phyloP scores from a whole-genome alignment of 92 coral and sea anemone species.

The Siderastrea siderea region DNA sequence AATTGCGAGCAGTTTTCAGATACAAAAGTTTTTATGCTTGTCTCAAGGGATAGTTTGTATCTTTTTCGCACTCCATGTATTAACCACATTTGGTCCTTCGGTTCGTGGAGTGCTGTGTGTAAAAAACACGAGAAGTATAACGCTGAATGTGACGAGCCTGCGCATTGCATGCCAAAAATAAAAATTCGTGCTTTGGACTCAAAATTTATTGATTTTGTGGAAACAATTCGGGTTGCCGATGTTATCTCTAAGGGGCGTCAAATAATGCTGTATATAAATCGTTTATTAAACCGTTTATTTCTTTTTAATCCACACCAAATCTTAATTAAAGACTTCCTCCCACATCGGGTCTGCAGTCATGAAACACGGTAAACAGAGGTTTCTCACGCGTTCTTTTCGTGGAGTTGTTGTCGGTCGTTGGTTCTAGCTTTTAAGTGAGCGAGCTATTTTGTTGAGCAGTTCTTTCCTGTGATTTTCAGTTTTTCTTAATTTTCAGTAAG shows the following conservation, averaged over 20 bases:
- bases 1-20: constrained; percentile 4
- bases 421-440: too few species aligned
- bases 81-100: neutral
- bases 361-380: too few species aligned
- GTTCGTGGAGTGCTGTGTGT: neutral
- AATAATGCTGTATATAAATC: neutral
- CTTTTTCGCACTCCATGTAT: neutral
- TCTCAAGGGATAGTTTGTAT: neutral
- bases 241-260: constrained; percentile 6
- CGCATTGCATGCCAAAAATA: neutral
- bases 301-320: constrained; percentile 16
- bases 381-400: too few species aligned
- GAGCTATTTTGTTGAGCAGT: too few species aligned
- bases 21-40: neutral
- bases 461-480: too few species aligned
- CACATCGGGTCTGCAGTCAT: neutral
- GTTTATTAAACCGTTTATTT: constrained; percentile 18
- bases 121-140: neutral
- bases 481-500: too few species aligned
- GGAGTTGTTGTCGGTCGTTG: too few species aligned
- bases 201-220: neutral
- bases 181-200: neutral
- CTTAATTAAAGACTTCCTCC: neutral
- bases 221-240: constrained; percentile 1
- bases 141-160: neutral